A percentile compares a stretch with the other conserved stretches of the same genome.
phyloP scores from a whole-genome alignment of 2,113 vertebrate species.

The Peucedramus taeniatus region DNA sequence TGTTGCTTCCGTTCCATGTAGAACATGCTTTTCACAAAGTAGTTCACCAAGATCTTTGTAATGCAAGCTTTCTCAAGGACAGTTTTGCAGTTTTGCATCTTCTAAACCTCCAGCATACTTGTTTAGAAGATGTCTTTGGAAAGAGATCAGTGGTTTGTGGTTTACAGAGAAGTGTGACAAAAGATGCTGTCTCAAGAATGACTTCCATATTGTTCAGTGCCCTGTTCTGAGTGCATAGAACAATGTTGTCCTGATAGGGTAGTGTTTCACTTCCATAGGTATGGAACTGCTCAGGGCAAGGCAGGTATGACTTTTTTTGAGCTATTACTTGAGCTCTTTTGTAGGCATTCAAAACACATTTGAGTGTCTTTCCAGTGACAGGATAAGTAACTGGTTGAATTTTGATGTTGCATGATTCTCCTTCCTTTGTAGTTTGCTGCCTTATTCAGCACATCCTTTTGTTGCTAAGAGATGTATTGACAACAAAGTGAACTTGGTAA shows the following conservation, averaged over 20 bases:
- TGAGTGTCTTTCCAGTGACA: neutral
- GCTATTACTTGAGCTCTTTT: neutral
- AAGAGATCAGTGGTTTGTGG: neutral
- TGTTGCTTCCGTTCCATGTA: neutral
- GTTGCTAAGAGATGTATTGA: conserved; percentile 90
- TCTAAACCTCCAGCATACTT: neutral
- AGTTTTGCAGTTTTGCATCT: neutral
- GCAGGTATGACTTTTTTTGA: neutral
- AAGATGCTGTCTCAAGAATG: neutral
- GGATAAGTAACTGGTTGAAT: neutral
- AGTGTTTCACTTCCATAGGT: neutral
- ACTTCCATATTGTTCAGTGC: neutral
- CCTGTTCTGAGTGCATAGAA: neutral
- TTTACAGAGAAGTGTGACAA: neutral
- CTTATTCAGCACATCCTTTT: conserved; percentile 83
- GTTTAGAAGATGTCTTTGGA: neutral
- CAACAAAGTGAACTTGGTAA: conserved; percentile 90
- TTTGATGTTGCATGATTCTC: neutral
- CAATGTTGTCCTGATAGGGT: neutral
- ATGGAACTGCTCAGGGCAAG: neutral
- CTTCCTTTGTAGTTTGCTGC: conserved; percentile 81
- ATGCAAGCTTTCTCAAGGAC: neutral
- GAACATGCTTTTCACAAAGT: neutral
- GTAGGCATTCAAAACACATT: neutral
- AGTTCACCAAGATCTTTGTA: neutral